Conservation (phyloP, 2,113 vertebrate species). For the Anser brachyrhynchus region DNA sequence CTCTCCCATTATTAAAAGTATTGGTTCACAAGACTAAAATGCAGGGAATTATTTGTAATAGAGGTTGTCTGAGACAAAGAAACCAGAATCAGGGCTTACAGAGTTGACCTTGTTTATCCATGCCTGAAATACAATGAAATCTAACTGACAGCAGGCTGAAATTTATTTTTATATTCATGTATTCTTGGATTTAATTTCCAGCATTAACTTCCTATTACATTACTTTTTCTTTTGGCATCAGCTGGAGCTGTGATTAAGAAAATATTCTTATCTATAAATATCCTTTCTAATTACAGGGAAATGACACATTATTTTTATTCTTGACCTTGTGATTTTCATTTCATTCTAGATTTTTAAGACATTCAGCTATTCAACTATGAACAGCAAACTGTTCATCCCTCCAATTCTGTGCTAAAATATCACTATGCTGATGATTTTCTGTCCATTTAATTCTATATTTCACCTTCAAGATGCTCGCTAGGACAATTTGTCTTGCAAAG, state of each 20-base stretch:
- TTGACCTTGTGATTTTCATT: slow-evolving; percentile 7
- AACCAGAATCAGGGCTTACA: neutral
- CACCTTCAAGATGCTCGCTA: neutral
- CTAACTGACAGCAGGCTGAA: neutral
- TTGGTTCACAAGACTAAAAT: neutral
- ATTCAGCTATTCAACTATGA: neutral
- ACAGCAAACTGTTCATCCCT: neutral
- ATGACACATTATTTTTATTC: neutral
- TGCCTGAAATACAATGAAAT: neutral
- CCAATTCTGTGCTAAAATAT: neutral
- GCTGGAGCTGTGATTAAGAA: neutral
- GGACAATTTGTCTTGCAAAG: neutral
- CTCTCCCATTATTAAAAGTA: neutral
- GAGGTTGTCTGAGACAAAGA: neutral
- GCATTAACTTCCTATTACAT: neutral
- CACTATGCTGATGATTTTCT: neutral
- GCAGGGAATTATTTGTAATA: neutral
- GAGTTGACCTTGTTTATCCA: neutral
- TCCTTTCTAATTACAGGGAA: neutral
- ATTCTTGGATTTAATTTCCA: neutral
- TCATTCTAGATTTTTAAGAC: neutral
- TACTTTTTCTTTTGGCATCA: neutral
- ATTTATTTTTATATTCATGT: neutral
- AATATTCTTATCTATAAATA: neutral
- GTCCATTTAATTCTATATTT: neutral